Conservation (phyloP, 2,113 vertebrate species). For the Ophthalmotilapia sp. region DNA sequence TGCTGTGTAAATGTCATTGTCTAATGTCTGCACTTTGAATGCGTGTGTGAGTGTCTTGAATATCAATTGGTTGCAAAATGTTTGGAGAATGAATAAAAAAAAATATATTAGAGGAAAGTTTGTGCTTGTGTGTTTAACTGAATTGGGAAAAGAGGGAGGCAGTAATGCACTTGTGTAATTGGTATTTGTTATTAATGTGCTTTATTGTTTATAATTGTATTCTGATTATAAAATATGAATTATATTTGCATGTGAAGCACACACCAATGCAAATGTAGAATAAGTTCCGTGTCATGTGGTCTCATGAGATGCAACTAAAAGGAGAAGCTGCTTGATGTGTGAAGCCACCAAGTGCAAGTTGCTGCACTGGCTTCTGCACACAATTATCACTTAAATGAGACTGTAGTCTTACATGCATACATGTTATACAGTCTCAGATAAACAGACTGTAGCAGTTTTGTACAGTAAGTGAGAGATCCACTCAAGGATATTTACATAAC, state of each 20-base stretch:
- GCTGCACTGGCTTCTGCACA: background rate
- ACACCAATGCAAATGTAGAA: background rate
- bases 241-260: background rate
- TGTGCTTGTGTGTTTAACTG: background rate
- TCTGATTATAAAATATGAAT: background rate
- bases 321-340: background rate
- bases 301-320: background rate
- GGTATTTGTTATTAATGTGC: fast-evolving
- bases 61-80: conserved; percentile 15
- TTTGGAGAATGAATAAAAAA: conserved; percentile 41
- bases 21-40: conserved; percentile 53
- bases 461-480: background rate
- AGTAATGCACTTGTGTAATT: background rate
- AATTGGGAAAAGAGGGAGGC: background rate
- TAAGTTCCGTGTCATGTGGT: background rate
- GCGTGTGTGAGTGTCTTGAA: background rate
- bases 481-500: background rate
- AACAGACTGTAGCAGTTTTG: background rate
- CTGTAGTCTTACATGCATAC: background rate
- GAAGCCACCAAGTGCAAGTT: background rate
- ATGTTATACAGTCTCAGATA: background rate
- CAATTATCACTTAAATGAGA: background rate
- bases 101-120: background rate
- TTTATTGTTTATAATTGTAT: background rate
- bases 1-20: conserved; percentile 43